Evolutionary conservation across 2,888 invertebrate genomes (phyloP), one percentile per base, ranked within the genome.

Genomic region (Thera obeliscata): DNA sequence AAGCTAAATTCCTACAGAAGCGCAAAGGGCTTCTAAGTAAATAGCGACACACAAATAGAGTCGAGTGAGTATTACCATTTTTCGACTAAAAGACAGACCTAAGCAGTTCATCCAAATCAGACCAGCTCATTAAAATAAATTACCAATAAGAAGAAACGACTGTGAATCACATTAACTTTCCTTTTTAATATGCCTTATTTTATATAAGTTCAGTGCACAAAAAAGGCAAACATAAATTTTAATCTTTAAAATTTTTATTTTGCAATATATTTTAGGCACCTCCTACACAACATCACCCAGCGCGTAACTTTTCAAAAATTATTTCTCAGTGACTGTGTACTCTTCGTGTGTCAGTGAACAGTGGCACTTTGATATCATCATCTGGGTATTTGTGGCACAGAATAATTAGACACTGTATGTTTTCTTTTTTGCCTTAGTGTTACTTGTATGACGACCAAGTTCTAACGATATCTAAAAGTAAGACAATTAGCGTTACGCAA

Each of bases 81-180:
- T 12, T 38, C 41, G 5, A 41, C 22, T 22, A 4, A 41, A 5
- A 46, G 6, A 46, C 43, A 8, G 6, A 4, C 43, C 5, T 43
- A 43, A 43, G 36, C 3, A 22, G 22, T 43, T 50, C 46, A 60
- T 56, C 52, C 60, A 69, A 69, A 67, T 54, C 59, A 71, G 65
- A 63, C 61, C 58, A 65, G 36, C 67, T 73, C 67, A 69, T 70
- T 65, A 56, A 67, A 70, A 63, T 69, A 61, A 65, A 70, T 22
- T 22, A 22, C 22, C 22, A 22, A 22, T 72, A 68, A 48, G 60
- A 66, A 64, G 56, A 56, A 46, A 58, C 50, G 38, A 50, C 50
- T 35, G 12, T 22, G 38, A 60, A 50, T 50, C 36, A 60, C 4
- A 49, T 50, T 48, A 58, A 41, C 52, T 41, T 60, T 41, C 41